Percentiles rank a stretch among this genome's conserved stretches.
These are phyloP conservation scores for Heliocidaris tuberculata DNA, from an alignment of 35 echinoderm and acorn worm species.

Conservation along the genomic window DNA sequence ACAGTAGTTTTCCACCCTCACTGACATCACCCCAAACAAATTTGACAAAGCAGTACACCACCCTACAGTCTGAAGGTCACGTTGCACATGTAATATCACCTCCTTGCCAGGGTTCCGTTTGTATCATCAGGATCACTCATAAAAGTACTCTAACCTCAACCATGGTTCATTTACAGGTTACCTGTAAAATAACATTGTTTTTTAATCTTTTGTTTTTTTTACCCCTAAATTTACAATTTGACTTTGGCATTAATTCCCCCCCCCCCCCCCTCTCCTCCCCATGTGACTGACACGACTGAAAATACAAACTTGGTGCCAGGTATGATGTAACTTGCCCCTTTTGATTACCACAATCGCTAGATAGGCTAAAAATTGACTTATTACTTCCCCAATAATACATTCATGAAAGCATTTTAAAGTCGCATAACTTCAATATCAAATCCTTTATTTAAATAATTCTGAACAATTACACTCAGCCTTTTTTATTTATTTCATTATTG, in stretches of 20 bases:
- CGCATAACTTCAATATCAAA: neutral
- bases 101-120: neutral
- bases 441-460: neutral
- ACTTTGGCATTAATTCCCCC: neutral
- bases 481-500: neutral
- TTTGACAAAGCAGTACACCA: neutral
- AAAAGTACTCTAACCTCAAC: neutral
- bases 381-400: neutral
- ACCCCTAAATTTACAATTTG: neutral
- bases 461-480: neutral
- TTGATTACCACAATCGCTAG: neutral
- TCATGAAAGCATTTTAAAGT: neutral
- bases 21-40: neutral
- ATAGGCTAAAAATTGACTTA: neutral
- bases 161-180: neutral
- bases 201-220: neutral
- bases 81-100: neutral
- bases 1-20: neutral
- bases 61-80: neutral
- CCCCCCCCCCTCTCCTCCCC: neutral
- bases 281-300: neutral
- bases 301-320: neutral
- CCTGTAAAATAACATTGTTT: neutral
- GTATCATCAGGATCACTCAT: constrained; percentile 1
- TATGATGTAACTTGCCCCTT: neutral